These are phyloP conservation scores for Apogon talboti DNA, from an alignment of 2,797 vertebrate species.

Conservation along the genomic window DNA sequence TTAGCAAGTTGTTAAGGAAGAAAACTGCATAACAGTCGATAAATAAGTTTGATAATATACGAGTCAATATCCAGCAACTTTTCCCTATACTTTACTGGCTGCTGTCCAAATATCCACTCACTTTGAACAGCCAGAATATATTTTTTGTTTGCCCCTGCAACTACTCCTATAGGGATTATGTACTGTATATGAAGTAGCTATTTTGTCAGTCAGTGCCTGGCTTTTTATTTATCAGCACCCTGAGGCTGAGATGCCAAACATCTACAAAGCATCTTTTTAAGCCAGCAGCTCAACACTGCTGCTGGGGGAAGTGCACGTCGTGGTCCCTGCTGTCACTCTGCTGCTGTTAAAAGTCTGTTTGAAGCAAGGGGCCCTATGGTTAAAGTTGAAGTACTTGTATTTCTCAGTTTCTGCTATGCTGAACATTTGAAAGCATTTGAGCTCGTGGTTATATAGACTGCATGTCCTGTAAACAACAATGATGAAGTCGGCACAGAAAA, in stretches of 20 bases:
- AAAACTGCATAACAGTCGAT: neutral
- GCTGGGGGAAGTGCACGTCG: slow-evolving; percentile 45
- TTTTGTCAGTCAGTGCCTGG: slow-evolving; percentile 54
- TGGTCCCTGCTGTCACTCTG: slow-evolving; percentile 62
- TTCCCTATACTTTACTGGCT: slow-evolving; percentile 11
- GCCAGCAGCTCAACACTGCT: slow-evolving; percentile 47
- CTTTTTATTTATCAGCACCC: slow-evolving; percentile 63
- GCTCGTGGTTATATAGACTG: slow-evolving; percentile 37
- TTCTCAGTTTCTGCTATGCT: slow-evolving; percentile 40
- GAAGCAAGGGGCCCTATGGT: slow-evolving; percentile 55
- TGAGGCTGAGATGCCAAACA: slow-evolving; percentile 56
- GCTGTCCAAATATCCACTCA: slow-evolving; percentile 29
- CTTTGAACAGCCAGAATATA: slow-evolving; percentile 13
- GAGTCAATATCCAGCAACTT: neutral
- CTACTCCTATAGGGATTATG: slow-evolving; percentile 35
- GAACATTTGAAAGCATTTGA: slow-evolving; percentile 35
- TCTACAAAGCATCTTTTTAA: slow-evolving; percentile 66
- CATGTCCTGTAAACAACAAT: slow-evolving; percentile 41
- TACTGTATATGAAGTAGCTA: slow-evolving; percentile 38
- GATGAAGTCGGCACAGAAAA: neutral
- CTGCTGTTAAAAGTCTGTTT: slow-evolving; percentile 61
- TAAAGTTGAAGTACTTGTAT: slow-evolving; percentile 48
- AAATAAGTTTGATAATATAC: slow-evolving; percentile 17
- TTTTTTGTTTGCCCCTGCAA: slow-evolving; percentile 40
- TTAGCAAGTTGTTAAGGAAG: neutral